These are phyloP conservation scores for Eidolon dupreanum DNA, from an alignment of 2,797 vertebrate genomes.

Conservation along the genomic window DNA sequence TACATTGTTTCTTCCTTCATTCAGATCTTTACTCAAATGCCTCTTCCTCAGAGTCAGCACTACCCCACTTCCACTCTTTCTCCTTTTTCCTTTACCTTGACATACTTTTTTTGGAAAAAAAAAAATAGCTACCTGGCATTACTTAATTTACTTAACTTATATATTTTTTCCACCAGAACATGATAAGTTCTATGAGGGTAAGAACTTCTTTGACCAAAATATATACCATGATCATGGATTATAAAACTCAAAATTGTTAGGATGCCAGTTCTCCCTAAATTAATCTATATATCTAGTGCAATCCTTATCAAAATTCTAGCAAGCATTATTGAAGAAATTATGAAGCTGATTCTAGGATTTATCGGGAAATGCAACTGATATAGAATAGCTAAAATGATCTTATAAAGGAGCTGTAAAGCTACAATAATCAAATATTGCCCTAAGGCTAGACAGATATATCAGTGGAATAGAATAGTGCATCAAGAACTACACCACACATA, in stretches of 20 bases:
- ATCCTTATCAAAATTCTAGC: background rate
- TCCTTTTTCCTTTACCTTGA: background rate
- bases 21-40: background rate
- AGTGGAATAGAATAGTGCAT: background rate
- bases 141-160: background rate
- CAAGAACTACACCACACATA: background rate
- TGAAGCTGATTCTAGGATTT: conserved; percentile 18
- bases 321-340: background rate
- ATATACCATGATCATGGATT: background rate
- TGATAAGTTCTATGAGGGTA: background rate
- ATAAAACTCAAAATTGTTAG: conserved; percentile 9
- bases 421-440: background rate
- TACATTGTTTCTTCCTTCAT: background rate
- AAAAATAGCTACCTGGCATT: background rate
- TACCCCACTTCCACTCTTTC: background rate
- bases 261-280: background rate
- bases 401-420: background rate
- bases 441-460: background rate
- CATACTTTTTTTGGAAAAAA: background rate
- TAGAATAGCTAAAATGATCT: background rate
- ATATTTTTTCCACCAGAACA: background rate
- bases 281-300: background rate
- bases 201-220: background rate
- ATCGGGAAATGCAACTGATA: background rate
- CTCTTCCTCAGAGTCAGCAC: background rate